These are phyloP conservation scores for Listronotus oregonensis DNA, from an alignment of 1,140 invertebrate species.

Conservation along the genomic window DNA sequence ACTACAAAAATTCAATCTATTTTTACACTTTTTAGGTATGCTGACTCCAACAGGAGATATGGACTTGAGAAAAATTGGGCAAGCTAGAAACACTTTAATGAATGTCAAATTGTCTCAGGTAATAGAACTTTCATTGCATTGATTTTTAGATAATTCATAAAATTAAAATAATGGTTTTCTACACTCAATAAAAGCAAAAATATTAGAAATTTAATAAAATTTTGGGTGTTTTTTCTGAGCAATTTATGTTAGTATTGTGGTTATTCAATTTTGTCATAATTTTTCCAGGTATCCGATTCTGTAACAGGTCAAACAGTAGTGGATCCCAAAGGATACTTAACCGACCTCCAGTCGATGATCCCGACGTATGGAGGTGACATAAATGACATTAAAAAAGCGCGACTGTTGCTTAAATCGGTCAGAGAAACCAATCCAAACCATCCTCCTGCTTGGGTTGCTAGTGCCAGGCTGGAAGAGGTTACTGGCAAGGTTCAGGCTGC, in stretches of 20 bases:
- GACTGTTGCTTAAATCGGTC: slow-evolving; percentile 95
- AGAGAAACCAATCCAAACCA: slow-evolving; percentile 99
- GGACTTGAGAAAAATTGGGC: slow-evolving; percentile 98
- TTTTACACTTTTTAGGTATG: slow-evolving; percentile 62
- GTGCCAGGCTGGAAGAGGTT: slow-evolving; percentile 97
- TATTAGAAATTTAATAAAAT: too few relatives aligned
- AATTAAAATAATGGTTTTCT: too few relatives aligned
- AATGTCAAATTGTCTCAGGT: slow-evolving; percentile 97
- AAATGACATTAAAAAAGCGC: slow-evolving; percentile 98
- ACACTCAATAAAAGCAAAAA: too few relatives aligned
- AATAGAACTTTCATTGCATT: slow-evolving; percentile 14
- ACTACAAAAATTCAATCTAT: too few relatives aligned
- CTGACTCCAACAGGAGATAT: slow-evolving; percentile 87
- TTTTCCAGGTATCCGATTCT: slow-evolving; percentile 83
- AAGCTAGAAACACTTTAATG: slow-evolving; percentile 99
- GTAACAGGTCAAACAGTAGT: slow-evolving; percentile 99
- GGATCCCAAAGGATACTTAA: slow-evolving; percentile 98
- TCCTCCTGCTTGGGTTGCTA: slow-evolving; percentile 99
- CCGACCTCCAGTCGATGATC: slow-evolving; percentile 98
- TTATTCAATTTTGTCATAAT: too few relatives aligned
- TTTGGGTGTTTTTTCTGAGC: too few relatives aligned
- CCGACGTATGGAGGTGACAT: slow-evolving; percentile 98
- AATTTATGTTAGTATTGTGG: too few relatives aligned
- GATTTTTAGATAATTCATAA: too few relatives aligned
- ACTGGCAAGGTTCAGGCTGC: slow-evolving; percentile 77